Base-by-base conservation (phyloP, 2,797 vertebrate genomes). In the Microctenopoma stevenorrisi region DNA sequence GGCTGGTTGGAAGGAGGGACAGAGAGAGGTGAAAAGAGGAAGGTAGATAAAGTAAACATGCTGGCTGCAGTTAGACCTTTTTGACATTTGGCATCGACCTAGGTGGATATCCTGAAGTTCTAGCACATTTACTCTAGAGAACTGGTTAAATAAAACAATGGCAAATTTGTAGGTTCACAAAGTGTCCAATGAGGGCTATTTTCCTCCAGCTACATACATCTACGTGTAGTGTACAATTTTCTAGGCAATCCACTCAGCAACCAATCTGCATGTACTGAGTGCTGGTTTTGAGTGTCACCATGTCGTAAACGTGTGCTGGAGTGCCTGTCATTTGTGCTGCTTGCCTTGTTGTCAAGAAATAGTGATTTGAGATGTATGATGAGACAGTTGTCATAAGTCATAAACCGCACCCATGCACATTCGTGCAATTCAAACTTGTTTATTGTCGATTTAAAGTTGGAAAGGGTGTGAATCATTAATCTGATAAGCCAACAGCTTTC, bases 311-410 rank as follows among this genome's bases (percentile, higher is more conserved):
- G 63, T 51, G 33, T 37, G 65, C 54, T 33, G 35, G 37, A 74
- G 64, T 49, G n/a, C 47, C 72, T 81, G 67, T 87, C 65, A 75
- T 83, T 68, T 77, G 64, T 38, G 48, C 40, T 10, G 40, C 46
- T 56, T 61, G 63, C 48, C 64, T 72, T 52, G 65, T 64, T 81
- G 72, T 86, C 89, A 77, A 78, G 82, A 90, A 88, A 92, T 76
- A 68, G 69, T 64, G 63, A 71, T 81, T 84, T 64, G 28, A 80
- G 49, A 83, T 57, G 44, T 78, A 61, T 35, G 62, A 72, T 78
- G 50, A 83, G 43, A 66, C 44, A 68, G 73, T 74, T 61, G 69
- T 53, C 59, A 54, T 14, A 64, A 61, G 48, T 59, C 47, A 33
- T 65, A 63, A 75, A 79, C 83, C 72, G 84, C 72, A 82, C 66